Evolutionary conservation across 1,140 invertebrate genomes (phyloP), one percentile per base, ranked within the genome.

Genomic region (Colletes gigas): DNA sequence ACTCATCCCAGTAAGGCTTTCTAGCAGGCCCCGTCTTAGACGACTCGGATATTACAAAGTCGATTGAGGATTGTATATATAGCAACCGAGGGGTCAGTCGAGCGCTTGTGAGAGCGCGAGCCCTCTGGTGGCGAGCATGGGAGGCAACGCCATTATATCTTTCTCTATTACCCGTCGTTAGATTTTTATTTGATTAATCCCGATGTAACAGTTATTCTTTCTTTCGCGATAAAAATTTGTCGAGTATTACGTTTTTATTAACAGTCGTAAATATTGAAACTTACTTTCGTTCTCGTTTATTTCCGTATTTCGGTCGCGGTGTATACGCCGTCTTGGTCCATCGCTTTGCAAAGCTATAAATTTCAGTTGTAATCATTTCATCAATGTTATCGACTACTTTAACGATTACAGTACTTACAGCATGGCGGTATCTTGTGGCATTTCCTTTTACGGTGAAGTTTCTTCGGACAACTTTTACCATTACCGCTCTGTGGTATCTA

Each of bases 391-490:
- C 19, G 17, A 62, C n/a, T 67, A 67, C 12, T 59, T 69, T 55
- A 69, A 50, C 10, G 41, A 74, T 68, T 15, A 47, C 63, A 67
- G 59, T 76, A 89, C 88, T 92, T 89, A 93, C 93, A 89, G 62
- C 93, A 94, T 3, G 91, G 89, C 17, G 87, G 87, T 10, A 93
- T 70, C 82, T 92, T 93, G 14, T 81, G 89, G 78, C 95, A 95
- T 78, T 93, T 94, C 87, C 92, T 94, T 83, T 88, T 93, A 66
- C 93, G 93, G 0, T 94, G 86, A 66, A 95, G 83, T 83, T 95
- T 95, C 78, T 93, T 94, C 1, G 96, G 96, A 89, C 97, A 97
- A 4, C 89, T 92, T 82, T 94, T 95, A 9, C 97, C 97, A 5
- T 63, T 72, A 14, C 63, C 77, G 41, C n/a, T 57, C 15, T 69